Percentiles rank a stretch among this genome's conserved stretches.
Evolutionary conservation across 2,797 vertebrate genomes (phyloP).

Genomic region (Chelidonichthys spinosus): DNA sequence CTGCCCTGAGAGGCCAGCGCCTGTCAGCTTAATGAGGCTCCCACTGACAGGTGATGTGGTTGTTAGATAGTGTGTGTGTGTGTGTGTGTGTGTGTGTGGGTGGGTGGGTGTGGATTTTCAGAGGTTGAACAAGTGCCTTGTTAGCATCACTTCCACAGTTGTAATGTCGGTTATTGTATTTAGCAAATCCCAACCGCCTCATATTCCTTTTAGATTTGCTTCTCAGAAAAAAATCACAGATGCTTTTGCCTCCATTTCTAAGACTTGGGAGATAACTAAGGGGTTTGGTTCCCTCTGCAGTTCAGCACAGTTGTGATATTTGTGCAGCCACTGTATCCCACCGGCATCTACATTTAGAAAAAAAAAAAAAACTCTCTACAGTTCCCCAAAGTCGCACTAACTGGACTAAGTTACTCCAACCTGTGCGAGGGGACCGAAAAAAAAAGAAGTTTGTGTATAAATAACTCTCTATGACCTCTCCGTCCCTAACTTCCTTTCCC

Average conservation of each 20-base stretch:
- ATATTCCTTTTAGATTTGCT: slow-evolving; percentile 38
- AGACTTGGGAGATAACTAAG: neutral
- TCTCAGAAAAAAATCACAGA: slow-evolving; percentile 23
- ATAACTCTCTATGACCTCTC: slow-evolving; percentile 62
- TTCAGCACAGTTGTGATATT: slow-evolving; percentile 25
- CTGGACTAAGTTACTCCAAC: slow-evolving; percentile 18
- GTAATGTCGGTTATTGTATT: slow-evolving; percentile 43
- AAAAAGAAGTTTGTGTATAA: slow-evolving; percentile 41
- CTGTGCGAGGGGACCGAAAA: slow-evolving; percentile 35
- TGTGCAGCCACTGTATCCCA: slow-evolving; percentile 10
- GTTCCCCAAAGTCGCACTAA: slow-evolving; percentile 36
- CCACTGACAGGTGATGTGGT: slow-evolving; percentile 77
- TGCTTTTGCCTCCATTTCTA: slow-evolving; percentile 31
- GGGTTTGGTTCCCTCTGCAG: slow-evolving; percentile 29
- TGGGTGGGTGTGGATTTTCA: slow-evolving; percentile 45
- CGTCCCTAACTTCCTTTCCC: slow-evolving; percentile 47
- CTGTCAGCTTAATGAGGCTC: slow-evolving; percentile 83
- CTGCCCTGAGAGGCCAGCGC: slow-evolving; percentile 77
- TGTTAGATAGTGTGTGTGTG: slow-evolving; percentile 54
- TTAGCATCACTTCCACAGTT: slow-evolving; percentile 58
- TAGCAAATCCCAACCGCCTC: neutral
- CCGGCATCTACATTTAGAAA: slow-evolving; percentile 20
- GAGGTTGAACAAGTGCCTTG: slow-evolving; percentile 61
- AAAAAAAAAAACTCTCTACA: neutral
- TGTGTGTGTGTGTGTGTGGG: slow-evolving; percentile 26